Base-by-base conservation (phyloP, 2,797 vertebrate genomes). In the Melanotaenia maccullochi region DNA sequence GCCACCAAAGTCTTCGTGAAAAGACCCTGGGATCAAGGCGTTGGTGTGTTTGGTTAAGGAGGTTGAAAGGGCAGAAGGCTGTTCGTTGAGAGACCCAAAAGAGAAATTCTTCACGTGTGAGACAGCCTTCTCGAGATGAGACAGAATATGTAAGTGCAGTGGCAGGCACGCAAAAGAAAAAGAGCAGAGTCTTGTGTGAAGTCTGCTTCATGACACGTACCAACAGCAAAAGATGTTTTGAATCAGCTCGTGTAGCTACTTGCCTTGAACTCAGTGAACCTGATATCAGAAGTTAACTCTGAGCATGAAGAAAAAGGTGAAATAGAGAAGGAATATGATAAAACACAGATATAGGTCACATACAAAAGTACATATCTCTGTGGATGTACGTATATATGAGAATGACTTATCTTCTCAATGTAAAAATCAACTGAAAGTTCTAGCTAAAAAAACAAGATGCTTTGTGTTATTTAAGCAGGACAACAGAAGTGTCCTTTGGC, bases 81-180 rank as follows among this genome's bases (percentile, higher is more conserved):
- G 67, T 76, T 77, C 65, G 64, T 56, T 25, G 60, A 67, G 13
- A 28, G 60, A 76, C 70, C 71, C 78, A 76, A 54, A 64, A 80
- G 72, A 84, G 74, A 62, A 40, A 60, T 67, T 82, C 85, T 75
- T 64, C 80, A 80, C 82, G 85, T 85, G 88, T 77, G 85, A 84
- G 71, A 74, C 36, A 76, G 65, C 68, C 78, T 12, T 76, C 84
- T 83, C 57, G 14, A 78, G 79, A 86, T 84, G 81, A 86, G 79
- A 85, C 79, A 58, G 76, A 86, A 85, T 86, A 66, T 73, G 61
- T 76, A 81, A 85, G 79, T 36, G 63, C 64, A 82, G 72, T 78
- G 87, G 85, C 79, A 87, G 86, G 86, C 69, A 70, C 13, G 49
- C 24, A 22, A 24, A 22, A 81, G 61, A 87, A 82, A 86, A 75